Conservation (phyloP, 1,140 invertebrate genomes). For the Tetramorium alpestre region DNA sequence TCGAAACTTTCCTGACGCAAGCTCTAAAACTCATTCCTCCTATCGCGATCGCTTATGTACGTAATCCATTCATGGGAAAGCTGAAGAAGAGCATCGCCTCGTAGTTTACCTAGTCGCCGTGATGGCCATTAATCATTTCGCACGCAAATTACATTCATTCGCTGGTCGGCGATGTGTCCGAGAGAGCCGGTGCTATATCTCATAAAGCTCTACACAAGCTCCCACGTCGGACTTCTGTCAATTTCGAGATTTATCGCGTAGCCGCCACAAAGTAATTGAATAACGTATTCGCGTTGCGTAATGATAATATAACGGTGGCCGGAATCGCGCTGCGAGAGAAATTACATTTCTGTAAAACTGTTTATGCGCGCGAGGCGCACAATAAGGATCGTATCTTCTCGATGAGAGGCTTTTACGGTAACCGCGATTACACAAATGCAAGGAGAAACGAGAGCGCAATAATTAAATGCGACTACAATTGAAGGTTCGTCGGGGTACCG, state of each 20-base stretch:
- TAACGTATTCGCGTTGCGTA: constrained; percentile 39
- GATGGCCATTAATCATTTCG: constrained; percentile 48
- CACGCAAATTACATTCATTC: constrained; percentile 58
- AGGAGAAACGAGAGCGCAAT: not conserved
- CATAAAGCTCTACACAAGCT: constrained; percentile 13
- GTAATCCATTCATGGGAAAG: constrained; percentile 23
- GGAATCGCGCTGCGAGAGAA: not conserved
- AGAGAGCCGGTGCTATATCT: constrained; percentile 35
- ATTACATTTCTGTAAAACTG: constrained; percentile 56
- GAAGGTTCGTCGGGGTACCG: constrained; percentile 30
- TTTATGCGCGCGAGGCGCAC: constrained; percentile 39
- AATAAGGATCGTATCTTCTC: constrained; percentile 26
- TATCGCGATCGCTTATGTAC: constrained; percentile 12
- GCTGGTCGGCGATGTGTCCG: constrained; percentile 3
- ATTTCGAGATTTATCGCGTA: constrained; percentile 45
- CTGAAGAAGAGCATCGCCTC: constrained; percentile 41
- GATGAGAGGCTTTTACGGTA: constrained; percentile 34
- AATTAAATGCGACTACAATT: constrained; percentile 66
- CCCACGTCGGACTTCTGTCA: constrained; percentile 26
- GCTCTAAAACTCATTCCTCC: not conserved
- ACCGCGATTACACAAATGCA: constrained; percentile 34
- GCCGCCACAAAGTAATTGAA: constrained; percentile 21
- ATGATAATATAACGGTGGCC: not conserved
- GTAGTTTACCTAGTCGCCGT: constrained; percentile 41
- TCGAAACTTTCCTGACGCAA: constrained; percentile 40